A percentile compares a stretch with the other conserved stretches of the same genome.
phyloP scores from a whole-genome alignment of 2,888 invertebrate genomes.

The Stomorhina lunata region DNA sequence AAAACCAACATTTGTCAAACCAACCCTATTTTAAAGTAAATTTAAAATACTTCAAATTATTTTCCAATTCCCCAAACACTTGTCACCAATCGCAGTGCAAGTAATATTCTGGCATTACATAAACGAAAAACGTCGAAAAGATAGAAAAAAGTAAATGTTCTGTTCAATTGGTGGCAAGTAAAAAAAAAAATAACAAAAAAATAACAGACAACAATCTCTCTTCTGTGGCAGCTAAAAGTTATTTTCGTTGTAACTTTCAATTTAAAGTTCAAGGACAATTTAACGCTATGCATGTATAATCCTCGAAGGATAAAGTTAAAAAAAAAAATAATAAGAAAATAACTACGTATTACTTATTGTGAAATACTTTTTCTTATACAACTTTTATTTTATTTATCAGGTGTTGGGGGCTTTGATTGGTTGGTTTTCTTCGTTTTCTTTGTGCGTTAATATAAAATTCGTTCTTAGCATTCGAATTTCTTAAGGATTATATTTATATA shows the following conservation, averaged over 20 bases:
- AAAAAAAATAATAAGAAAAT: background rate
- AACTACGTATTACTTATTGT: background rate
- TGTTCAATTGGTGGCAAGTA: too few species aligned
- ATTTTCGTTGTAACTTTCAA: slow-evolving; percentile 45
- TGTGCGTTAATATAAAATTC: too few species aligned
- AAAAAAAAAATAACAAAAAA: too few species aligned
- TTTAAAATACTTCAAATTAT: too few species aligned
- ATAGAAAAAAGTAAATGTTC: too few species aligned
- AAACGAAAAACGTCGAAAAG: too few species aligned
- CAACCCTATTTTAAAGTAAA: too few species aligned
- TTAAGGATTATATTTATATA: too few species aligned
- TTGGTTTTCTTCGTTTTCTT: too few species aligned
- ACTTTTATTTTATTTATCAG: background rate
- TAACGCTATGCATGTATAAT: slow-evolving; percentile 19
- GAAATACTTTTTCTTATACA: background rate
- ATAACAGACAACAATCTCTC: background rate
- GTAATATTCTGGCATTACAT: background rate
- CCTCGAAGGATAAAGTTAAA: slow-evolving; percentile 22
- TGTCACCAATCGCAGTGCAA: background rate
- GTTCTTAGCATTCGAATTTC: too few species aligned
- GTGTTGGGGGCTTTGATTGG: background rate
- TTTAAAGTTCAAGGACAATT: slow-evolving; percentile 62
- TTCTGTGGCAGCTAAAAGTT: slow-evolving; percentile 11
- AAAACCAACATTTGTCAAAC: too few species aligned
- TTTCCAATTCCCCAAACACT: background rate